These are phyloP conservation scores for Aviceda subcristata DNA, from an alignment of 2,113 vertebrate species.

Conservation along the genomic window DNA sequence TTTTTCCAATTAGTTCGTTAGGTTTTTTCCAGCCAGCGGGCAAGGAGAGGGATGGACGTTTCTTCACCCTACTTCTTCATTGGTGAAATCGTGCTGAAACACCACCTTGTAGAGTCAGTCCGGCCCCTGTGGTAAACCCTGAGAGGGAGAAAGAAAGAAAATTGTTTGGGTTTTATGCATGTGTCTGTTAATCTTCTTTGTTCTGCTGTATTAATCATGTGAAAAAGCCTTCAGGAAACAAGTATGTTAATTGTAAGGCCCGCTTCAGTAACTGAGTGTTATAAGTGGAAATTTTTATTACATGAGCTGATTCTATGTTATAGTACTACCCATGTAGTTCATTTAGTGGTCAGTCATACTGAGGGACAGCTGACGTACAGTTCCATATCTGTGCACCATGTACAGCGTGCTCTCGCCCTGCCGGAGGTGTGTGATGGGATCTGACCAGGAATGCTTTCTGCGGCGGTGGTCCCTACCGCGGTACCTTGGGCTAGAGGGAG, in stretches of 20 bases:
- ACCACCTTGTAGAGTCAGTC: not conserved
- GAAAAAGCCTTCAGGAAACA: not conserved
- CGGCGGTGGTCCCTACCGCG: not conserved
- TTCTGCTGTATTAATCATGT: not conserved
- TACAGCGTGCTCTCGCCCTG: not conserved
- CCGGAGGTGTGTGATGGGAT: not conserved
- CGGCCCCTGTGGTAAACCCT: not conserved
- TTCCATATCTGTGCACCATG: not conserved
- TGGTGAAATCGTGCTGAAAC: not conserved
- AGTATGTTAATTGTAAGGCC: not conserved
- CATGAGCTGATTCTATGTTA: not conserved
- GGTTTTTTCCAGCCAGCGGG: no score
- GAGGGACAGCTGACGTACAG: not conserved
- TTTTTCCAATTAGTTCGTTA: rapidly evolving
- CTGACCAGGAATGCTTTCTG: not conserved
- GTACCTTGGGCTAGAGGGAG: not conserved
- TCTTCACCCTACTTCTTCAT: not conserved
- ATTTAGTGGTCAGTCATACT: not conserved
- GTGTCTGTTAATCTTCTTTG: not conserved
- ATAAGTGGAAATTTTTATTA: not conserved
- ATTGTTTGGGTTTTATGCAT: not conserved
- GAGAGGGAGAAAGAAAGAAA: not conserved
- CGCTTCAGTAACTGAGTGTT: not conserved
- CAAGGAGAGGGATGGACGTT: not conserved
- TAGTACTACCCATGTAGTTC: not conserved